Conservation (phyloP, 1,140 invertebrate genomes). For the Brachionus rubens region DNA sequence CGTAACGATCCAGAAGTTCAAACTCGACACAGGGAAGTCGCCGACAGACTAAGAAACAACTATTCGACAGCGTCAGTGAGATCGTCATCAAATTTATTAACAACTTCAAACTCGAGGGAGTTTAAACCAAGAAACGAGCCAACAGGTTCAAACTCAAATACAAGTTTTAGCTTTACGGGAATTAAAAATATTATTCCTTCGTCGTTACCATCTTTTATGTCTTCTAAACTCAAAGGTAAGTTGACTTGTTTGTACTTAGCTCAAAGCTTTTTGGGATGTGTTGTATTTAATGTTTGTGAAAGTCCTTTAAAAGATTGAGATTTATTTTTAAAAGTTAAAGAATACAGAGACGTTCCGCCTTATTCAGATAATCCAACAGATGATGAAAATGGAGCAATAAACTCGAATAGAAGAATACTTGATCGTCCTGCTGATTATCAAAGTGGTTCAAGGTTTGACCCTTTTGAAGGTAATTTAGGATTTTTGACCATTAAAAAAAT, state of each 20-base stretch:
- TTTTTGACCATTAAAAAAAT: neutral
- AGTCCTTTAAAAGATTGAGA: conserved; percentile 7
- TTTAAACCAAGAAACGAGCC: neutral
- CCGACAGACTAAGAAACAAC: conserved; percentile 11
- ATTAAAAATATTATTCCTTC: conserved; percentile 26
- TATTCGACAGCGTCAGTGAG: conserved; percentile 2
- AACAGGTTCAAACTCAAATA: neutral
- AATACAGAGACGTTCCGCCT: conserved; percentile 35
- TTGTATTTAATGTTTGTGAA: neutral
- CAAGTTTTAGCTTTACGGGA: too few species aligned
- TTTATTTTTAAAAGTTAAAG: conserved; percentile 28
- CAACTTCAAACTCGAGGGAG: neutral
- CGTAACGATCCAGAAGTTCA: conserved; percentile 27
- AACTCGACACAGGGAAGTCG: conserved; percentile 5
- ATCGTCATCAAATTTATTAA: neutral
- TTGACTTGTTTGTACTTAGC: neutral
- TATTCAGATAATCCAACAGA: conserved; percentile 12
- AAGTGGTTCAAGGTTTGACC: neutral
- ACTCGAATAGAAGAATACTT: neutral
- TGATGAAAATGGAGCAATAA: neutral
- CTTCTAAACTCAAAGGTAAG: conserved; percentile 19
- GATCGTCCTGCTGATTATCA: neutral
- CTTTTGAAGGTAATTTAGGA: neutral
- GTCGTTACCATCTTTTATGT: neutral
- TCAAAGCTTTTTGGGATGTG: neutral